Conservation (phyloP, 2,888 invertebrate species). For the Tetheella fluctuosa region DNA sequence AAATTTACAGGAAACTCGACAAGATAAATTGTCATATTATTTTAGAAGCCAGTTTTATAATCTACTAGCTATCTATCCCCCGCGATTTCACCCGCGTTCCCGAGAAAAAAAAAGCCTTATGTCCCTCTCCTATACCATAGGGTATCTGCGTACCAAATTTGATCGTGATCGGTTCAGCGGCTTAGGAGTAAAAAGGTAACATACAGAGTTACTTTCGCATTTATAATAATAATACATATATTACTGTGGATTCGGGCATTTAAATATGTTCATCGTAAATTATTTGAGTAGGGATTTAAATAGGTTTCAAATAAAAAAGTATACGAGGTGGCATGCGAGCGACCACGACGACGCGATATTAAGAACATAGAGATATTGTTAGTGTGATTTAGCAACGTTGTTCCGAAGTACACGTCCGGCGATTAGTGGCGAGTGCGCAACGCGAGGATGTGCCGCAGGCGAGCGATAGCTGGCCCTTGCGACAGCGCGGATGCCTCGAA, state of each 20-base stretch:
- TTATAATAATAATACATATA: too few relatives aligned
- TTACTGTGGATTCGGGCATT: too few relatives aligned
- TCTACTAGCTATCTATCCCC: too few relatives aligned
- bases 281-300: neutral
- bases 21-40: neutral
- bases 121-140: too few relatives aligned
- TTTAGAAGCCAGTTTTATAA: slow-evolving; percentile 16
- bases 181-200: too few relatives aligned
- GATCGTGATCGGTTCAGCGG: too few relatives aligned
- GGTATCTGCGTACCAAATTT: too few relatives aligned
- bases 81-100: too few relatives aligned
- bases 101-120: too few relatives aligned
- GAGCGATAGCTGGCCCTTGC: slow-evolving; percentile 66
- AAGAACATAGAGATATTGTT: slow-evolving; percentile 37
- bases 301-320: neutral
- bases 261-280: neutral
- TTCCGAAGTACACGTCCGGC: slow-evolving; percentile 78
- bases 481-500: slow-evolving; percentile 79
- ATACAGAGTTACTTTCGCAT: too few relatives aligned
- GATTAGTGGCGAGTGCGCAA: slow-evolving; percentile 75
- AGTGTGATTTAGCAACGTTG: slow-evolving; percentile 64
- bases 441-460: slow-evolving; percentile 72
- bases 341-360: slow-evolving; percentile 23
- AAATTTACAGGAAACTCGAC: neutral
- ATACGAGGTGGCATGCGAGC: slow-evolving; percentile 20